A percentile compares a stretch with the other conserved stretches of the same genome.
These are phyloP conservation scores for Synergus japonicus DNA, from an alignment of 2,888 invertebrate species.

Conservation along the genomic window DNA sequence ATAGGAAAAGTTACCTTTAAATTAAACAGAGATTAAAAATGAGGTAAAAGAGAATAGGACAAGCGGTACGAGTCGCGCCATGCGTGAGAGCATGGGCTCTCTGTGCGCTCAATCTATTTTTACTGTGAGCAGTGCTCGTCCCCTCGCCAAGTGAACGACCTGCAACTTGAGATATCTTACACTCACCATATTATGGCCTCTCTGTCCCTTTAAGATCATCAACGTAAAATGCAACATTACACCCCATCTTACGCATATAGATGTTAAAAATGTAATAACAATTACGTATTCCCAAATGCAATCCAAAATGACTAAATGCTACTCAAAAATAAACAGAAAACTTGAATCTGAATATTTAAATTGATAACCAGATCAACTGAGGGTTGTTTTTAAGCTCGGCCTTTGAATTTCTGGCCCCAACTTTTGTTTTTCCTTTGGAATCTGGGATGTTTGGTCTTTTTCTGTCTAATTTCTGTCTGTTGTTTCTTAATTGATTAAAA, in stretches of 20 bases:
- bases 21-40: constrained; percentile 6
- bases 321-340: not conserved
- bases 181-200: constrained; percentile 49
- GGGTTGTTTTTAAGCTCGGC: not conserved
- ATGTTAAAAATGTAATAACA: not conserved
- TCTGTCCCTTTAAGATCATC: constrained; percentile 40
- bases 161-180: constrained; percentile 75
- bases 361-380: too few species aligned
- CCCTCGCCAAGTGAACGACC: constrained; percentile 76
- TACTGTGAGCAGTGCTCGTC: constrained; percentile 65
- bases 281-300: not conserved
- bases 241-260: not conserved
- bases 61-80: constrained; percentile 52
- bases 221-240: constrained; percentile 9
- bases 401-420: not conserved
- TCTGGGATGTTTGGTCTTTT: not conserved
- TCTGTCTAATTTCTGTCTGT: not conserved
- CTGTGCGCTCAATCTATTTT: constrained; percentile 75
- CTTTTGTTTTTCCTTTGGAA: not conserved
- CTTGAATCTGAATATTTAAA: not conserved
- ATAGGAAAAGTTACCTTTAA: not conserved
- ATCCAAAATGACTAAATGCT: not conserved
- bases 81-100: constrained; percentile 68
- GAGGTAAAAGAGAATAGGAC: constrained; percentile 38
- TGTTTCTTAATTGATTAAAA: not conserved